Percentiles rank a stretch among this genome's conserved stretches.
Conservation (phyloP, 2,888 invertebrate species). For the Caenorhabditis japonica region DNA sequence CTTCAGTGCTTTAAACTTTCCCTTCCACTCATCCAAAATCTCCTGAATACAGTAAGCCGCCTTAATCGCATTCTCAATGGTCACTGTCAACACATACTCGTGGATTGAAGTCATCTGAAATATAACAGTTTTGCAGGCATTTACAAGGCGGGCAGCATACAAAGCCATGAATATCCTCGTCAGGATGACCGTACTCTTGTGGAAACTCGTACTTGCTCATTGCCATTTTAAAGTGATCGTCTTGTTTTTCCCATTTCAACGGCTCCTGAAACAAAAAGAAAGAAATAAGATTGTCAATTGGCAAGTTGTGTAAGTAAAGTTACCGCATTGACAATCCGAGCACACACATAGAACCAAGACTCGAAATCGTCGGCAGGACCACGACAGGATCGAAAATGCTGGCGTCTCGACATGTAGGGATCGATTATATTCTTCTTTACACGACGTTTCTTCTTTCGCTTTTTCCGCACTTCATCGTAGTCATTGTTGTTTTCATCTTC, state of each 20-base stretch:
- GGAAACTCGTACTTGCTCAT: slow-evolving; percentile 12
- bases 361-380: slow-evolving; percentile 38
- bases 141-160: slow-evolving; percentile 4
- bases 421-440: neutral
- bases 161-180: neutral
- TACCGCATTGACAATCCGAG: slow-evolving; percentile 14
- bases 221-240: slow-evolving; percentile 5
- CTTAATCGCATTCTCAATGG: too few species aligned
- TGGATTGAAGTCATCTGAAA: too few species aligned
- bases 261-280: slow-evolving; percentile 4
- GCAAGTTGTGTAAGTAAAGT: neutral
- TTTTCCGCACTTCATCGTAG: too few species aligned
- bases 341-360: slow-evolving; percentile 39
- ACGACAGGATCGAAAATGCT: slow-evolving; percentile 22
- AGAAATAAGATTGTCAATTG: neutral
- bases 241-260: slow-evolving; percentile 16
- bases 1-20: too few species aligned
- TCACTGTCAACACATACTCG: too few species aligned
- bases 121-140: too few species aligned
- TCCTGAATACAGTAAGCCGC: too few species aligned
- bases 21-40: too few species aligned
- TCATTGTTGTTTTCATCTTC: too few species aligned
- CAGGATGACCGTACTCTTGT: slow-evolving; percentile 2
- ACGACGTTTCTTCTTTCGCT: too few species aligned
- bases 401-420: slow-evolving; percentile 29